Percentiles rank a stretch among this genome's conserved stretches.
phyloP scores from a whole-genome alignment of 2,888 invertebrate species.

The Lasioglossum figueresi region DNA sequence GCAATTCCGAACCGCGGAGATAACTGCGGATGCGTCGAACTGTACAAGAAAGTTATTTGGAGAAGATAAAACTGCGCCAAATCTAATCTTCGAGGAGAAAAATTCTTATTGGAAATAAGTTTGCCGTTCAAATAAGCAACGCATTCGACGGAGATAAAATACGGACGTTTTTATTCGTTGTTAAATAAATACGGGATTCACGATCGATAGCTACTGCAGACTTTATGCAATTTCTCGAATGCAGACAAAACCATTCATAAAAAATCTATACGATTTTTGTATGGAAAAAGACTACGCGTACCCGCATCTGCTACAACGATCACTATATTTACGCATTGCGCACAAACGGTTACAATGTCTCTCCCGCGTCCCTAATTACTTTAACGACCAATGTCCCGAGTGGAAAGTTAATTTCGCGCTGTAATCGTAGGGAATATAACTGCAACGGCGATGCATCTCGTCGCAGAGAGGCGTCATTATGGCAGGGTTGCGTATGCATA shows the following conservation, averaged over 20 bases:
- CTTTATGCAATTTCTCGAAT: background rate
- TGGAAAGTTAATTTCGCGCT: conserved; percentile 63
- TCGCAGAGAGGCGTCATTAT: conserved; percentile 36
- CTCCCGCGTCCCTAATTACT: conserved; percentile 58
- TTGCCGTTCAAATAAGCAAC: background rate
- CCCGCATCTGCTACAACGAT: conserved; percentile 5
- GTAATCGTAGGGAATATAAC: conserved; percentile 58
- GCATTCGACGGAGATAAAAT: background rate
- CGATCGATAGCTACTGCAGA: background rate
- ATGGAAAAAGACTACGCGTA: background rate
- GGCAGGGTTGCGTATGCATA: conserved; percentile 8
- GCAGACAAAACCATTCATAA: background rate
- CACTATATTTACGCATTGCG: conserved; percentile 36
- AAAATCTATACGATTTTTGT: background rate
- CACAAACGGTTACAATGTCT: conserved; percentile 28
- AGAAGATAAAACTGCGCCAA: conserved; percentile 23
- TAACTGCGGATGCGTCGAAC: conserved; percentile 15
- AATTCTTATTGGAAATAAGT: background rate
- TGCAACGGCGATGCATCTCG: conserved; percentile 49
- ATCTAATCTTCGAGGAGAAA: conserved; percentile 16
- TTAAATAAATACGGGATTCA: background rate
- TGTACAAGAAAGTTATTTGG: conserved; percentile 14
- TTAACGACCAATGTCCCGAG: conserved; percentile 57
- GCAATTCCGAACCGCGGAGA: conserved; percentile 23
- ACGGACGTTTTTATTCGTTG: background rate